These are phyloP conservation scores for Styela clava DNA, from an alignment of 23 tunicate genomes.

Conservation along the genomic window DNA sequence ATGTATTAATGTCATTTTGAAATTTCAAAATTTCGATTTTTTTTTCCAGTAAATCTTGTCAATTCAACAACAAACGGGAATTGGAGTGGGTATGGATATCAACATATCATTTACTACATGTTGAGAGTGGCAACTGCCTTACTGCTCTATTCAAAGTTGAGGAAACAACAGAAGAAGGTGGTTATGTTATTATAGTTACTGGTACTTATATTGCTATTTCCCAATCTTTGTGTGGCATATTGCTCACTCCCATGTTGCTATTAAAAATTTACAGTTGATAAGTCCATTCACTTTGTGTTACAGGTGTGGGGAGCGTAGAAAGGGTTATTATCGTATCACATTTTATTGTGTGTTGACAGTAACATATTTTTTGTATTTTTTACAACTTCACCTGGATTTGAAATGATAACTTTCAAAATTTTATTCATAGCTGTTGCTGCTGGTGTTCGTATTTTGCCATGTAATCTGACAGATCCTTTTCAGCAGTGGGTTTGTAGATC, in stretches of 20 bases:
- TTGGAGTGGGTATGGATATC: conserved; percentile 77
- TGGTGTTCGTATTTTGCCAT: conserved; percentile 59
- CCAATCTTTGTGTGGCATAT: background rate
- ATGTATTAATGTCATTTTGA: too few relatives aligned
- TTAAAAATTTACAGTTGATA: too few relatives aligned
- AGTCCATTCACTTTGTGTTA: too few relatives aligned
- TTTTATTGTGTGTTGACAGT: too few relatives aligned
- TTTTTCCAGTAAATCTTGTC: conserved; percentile 58
- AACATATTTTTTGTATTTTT: too few relatives aligned
- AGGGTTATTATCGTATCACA: too few relatives aligned
- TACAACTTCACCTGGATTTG: too few relatives aligned
- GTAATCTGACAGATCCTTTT: conserved; percentile 50
- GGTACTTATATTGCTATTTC: too few relatives aligned
- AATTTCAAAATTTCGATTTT: background rate
- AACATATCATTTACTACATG: conserved; percentile 56
- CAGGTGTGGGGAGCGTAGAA: too few relatives aligned
- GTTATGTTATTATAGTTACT: background rate
- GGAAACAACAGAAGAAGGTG: conserved; percentile 28
- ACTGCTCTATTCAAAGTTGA: conserved; percentile 60
- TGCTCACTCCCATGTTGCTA: too few relatives aligned
- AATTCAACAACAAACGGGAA: conserved; percentile 28
- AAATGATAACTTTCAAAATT: too few relatives aligned
- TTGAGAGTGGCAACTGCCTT: conserved; percentile 53
- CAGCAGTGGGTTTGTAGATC: conserved; percentile 88
- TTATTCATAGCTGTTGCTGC: too few relatives aligned